Evolutionary conservation across 2,888 invertebrate species (phyloP), one percentile per base, ranked within the genome.

Genomic region (Dicycla oo): DNA sequence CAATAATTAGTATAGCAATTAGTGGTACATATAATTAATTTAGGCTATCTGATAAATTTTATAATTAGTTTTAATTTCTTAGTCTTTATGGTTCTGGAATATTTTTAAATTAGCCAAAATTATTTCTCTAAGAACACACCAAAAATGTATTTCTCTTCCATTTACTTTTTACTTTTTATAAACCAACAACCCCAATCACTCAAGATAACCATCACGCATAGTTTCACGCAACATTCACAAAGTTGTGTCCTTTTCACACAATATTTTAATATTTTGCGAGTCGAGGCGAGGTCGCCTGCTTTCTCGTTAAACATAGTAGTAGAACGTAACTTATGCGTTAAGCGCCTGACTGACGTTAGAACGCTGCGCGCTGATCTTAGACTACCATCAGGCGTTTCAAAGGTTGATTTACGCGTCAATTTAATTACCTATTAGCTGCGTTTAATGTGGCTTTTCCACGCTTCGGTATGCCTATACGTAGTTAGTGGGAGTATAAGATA

Each of bases 351-450:
- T 47, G 34, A 62, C 20, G 23, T 15, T 53, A 61, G 3, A 40
- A 66, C n/a, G 45, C 45, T 47, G 38, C 53, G 15, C 10, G 18
- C 40, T 54, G 66, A 75, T 75, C 30, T 53, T 26, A 45, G 1
- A 69, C 49, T 56, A 43, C 23, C 20, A 30, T 64, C 40, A 79
- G 78, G 78, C 78, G 63, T 38, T 45, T 54, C 45, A 43, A 20
- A 8, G 8, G 20, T 75, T 65, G 7, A 65, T 43, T 62, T 26
- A 56, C 4, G n/a, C 1, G 7, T 49, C 13, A 15, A 65, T 34
- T 61, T 45, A 47, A 40, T 58, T 47, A 62, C 15, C n/a, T 13
- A 23, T 20, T 38, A 11, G 40, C 4, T 23, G 30, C 40, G 18
- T 20, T 71, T 15, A 51, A 51, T 71, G 10, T 34, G n/a, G n/a